These are phyloP conservation scores for Podarcis raffonei DNA, from an alignment of 2,113 vertebrate species.

Conservation along the genomic window DNA sequence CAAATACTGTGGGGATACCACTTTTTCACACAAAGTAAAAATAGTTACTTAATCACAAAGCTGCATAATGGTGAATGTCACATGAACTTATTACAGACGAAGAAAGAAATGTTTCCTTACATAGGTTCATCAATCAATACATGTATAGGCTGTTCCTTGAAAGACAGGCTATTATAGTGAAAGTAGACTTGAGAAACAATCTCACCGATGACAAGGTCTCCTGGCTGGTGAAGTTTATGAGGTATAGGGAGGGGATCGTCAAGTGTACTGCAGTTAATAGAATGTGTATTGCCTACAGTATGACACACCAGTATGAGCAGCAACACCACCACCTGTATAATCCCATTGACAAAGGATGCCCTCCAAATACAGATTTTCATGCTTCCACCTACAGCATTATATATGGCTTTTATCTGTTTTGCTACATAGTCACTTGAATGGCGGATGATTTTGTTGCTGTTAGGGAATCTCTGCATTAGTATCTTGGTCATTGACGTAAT, in stretches of 20 bases:
- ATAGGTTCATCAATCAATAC: not conserved
- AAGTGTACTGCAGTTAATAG: not conserved
- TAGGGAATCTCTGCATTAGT: too few relatives aligned
- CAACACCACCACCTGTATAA: not conserved
- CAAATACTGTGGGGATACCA: not conserved
- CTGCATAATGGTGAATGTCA: not conserved
- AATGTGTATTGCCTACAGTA: not conserved
- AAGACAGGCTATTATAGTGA: not conserved
- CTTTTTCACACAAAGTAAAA: not conserved
- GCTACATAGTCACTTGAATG: not conserved
- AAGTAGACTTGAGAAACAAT: not conserved
- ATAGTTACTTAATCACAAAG: not conserved
- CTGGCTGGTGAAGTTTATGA: not conserved
- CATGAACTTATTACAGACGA: too few relatives aligned
- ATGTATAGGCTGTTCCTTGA: not conserved
- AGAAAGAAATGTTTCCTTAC: not conserved
- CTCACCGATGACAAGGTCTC: not conserved
- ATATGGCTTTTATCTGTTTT: not conserved
- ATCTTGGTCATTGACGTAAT: too few relatives aligned
- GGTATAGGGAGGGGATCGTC: not conserved
- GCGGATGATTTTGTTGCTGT: not conserved
- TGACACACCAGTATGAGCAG: not conserved
- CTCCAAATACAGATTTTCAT: not conserved
- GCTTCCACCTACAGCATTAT: not conserved
- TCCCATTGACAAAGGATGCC: not conserved